phyloP scores from a whole-genome alignment of 2,113 vertebrate genomes.

The Psammodynastes pulverulentus region DNA sequence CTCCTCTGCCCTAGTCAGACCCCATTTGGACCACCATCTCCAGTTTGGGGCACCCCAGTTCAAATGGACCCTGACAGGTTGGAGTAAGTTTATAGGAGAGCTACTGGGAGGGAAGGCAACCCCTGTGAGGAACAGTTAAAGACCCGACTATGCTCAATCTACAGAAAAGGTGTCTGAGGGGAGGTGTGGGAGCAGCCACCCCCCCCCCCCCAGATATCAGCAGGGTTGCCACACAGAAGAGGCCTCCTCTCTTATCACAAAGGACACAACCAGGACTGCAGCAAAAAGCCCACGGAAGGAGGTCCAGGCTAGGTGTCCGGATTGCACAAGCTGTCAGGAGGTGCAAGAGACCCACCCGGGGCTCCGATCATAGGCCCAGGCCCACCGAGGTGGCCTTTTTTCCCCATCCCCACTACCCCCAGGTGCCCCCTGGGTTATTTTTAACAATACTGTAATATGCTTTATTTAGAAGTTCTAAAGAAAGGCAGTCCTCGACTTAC shows the following conservation, averaged over 20 bases:
- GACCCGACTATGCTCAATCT: not conserved
- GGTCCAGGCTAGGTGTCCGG: not conserved
- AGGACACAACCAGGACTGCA: not conserved
- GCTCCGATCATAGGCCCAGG: not conserved
- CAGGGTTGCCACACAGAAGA: not conserved
- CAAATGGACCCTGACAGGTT: not conserved
- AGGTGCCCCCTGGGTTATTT: not conserved
- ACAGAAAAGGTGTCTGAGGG: not conserved
- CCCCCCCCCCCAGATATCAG: not conserved
- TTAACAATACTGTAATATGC: not conserved
- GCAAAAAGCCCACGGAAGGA: not conserved
- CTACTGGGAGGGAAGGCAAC: not conserved
- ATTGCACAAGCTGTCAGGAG: not conserved
- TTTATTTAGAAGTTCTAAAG: not conserved
- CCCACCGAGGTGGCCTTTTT: not conserved
- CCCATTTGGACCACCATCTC: not conserved
- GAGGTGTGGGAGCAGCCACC: not conserved
- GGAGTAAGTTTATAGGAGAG: not conserved
- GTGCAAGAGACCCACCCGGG: not conserved
- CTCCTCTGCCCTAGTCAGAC: not conserved
- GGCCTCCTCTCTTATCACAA: not conserved
- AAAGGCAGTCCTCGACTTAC: not conserved
- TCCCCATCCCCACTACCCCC: not conserved
- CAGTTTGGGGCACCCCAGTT: not conserved
- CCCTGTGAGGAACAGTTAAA: not conserved